phyloP scores from a whole-genome alignment of 35 echinoderm and acorn worm species.

The Ophiothrix spiculata region DNA sequence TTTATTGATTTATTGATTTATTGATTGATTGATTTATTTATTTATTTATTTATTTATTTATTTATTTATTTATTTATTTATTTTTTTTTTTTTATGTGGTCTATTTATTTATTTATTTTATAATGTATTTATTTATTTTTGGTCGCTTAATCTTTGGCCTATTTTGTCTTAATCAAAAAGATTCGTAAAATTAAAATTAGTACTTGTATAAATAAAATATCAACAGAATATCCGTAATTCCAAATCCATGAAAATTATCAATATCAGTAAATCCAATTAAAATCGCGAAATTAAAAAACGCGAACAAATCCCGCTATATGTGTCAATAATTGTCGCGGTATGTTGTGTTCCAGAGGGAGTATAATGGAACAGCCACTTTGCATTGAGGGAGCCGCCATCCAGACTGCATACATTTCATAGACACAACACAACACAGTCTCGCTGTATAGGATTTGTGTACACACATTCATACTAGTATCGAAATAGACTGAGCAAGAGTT shows the following conservation, averaged over 20 bases:
- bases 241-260: background rate
- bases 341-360: background rate
- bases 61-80: no score
- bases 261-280: background rate
- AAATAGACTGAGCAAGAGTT: background rate
- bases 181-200: background rate
- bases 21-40: no score
- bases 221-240: background rate
- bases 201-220: background rate
- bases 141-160: background rate
- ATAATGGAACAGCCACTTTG: background rate
- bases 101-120: no score
- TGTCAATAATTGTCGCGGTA: background rate
- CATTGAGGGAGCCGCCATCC: constrained; percentile 5
- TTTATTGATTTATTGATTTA: no score
- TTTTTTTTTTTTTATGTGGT: no score
- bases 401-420: background rate
- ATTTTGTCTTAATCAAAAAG: background rate
- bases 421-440: background rate
- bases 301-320: background rate
- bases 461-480: background rate
- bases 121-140: no score
- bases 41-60: no score
- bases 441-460: background rate
- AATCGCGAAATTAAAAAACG: background rate